Percentiles rank a stretch among this genome's conserved stretches.
phyloP scores from a whole-genome alignment of 2,797 vertebrate species.

The Hylomyscus alleni region DNA sequence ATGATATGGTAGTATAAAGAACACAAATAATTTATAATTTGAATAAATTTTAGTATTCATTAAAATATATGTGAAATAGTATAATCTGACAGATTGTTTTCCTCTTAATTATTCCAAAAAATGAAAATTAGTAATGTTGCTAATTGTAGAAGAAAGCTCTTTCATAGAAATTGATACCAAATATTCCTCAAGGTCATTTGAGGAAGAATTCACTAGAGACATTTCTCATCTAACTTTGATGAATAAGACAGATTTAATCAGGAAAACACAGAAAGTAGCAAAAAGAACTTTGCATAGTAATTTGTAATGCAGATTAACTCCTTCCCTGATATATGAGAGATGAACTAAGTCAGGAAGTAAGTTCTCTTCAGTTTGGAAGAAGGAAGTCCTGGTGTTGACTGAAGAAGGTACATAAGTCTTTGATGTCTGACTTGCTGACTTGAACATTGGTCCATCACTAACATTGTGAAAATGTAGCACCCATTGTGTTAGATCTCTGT shows the following conservation, averaged over 20 bases:
- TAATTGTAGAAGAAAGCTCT: background rate
- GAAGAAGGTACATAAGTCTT: background rate
- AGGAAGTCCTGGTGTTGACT: background rate
- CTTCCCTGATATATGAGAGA: background rate
- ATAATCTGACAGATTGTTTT: background rate
- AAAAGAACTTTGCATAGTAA: background rate
- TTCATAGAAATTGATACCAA: background rate
- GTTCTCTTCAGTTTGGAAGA: background rate
- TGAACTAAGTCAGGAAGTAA: background rate
- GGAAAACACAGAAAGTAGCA: background rate
- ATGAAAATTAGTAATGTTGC: background rate
- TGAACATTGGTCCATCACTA: background rate
- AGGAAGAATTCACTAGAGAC: background rate
- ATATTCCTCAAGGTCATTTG: background rate
- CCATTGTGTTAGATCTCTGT: too few relatives aligned
- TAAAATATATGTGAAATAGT: background rate
- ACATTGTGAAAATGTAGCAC: accelerated
- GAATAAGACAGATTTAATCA: background rate
- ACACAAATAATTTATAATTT: background rate
- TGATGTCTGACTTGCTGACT: background rate
- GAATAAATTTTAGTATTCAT: background rate
- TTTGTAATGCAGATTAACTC: background rate
- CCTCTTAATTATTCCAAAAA: background rate
- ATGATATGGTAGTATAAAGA: background rate
- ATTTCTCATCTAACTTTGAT: constrained; percentile 4